A percentile compares a stretch with the other conserved stretches of the same genome.
Conservation (phyloP, 2,888 invertebrate species). For the Monopis laevigella region DNA sequence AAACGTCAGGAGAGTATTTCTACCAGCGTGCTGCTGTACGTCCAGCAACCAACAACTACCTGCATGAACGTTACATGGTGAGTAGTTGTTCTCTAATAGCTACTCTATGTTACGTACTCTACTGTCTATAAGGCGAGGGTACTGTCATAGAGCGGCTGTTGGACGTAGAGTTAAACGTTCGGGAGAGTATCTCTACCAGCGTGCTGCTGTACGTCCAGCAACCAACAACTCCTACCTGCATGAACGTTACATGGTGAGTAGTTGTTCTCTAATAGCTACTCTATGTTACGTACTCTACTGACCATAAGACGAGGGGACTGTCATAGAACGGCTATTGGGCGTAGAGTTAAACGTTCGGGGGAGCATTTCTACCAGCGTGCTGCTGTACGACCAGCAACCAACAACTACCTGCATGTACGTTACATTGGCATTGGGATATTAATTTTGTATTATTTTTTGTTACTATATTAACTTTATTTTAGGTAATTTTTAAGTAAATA, state of each 20-base stretch:
- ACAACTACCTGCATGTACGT: no score
- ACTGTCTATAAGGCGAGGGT: no score
- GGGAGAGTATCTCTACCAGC: slow-evolving; percentile 53
- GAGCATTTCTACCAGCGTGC: slow-evolving; percentile 42
- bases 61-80: slow-evolving; percentile 52
- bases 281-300: no score
- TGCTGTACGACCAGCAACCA: slow-evolving; percentile 51
- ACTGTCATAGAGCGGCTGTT: slow-evolving; percentile 69
- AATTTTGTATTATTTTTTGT: no score
- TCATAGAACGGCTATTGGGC: slow-evolving; percentile 71
- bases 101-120: no score
- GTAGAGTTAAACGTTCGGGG: slow-evolving; percentile 68
- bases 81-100: slow-evolving; percentile 11
- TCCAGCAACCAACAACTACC: slow-evolving; percentile 34
- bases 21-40: slow-evolving; percentile 49
- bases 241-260: slow-evolving; percentile 45
- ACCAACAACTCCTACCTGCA: slow-evolving; percentile 40
- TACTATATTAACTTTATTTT: no score
- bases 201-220: slow-evolving; percentile 43
- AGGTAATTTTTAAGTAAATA: no score
- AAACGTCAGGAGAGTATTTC: slow-evolving; percentile 52
- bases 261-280: no score
- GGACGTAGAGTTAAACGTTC: slow-evolving; percentile 69
- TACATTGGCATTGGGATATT: no score
- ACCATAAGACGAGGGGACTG: slow-evolving; percentile 70